Base-by-base conservation (phyloP, 2,797 vertebrate species). In the Hoplostethus atlanticus region DNA sequence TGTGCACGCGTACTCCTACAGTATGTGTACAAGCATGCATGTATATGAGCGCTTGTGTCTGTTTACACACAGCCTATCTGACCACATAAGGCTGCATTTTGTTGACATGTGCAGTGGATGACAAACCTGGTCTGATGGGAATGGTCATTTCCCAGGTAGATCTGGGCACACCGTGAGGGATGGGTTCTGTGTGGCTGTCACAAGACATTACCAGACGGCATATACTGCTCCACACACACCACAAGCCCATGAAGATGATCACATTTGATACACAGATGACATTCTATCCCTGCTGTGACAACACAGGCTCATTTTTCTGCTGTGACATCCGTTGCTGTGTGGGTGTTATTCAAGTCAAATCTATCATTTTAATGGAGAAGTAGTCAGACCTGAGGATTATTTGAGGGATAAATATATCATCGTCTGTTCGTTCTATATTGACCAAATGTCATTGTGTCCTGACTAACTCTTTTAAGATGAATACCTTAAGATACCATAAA, bases 211-310 rank as follows among this genome's bases (percentile, higher is more conserved):
- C 84, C 80, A 87, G 74, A 87, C 83, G 34, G 79, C 70, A 70
- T 79, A 74, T 66, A 89, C 76, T 42, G 87, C 87, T 83, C 70
- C 77, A 69, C 85, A 59, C 86, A 86, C 81, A 51, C 84, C 76
- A 66, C 80, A 73, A 85, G 85, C 88, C 84, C 87, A 83, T 91
- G 91, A 93, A 92, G 90, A 94, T 92, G 91, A 95, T 94, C 88
- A 91, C 89, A 93, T 93, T 91, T 93, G 91, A 94, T 94, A 92
- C 89, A 92, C 92, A 93, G 84, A 92, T 93, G 91, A 94, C 91
- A 93, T 91, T 89, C 89, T 88, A 85, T 90, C 85, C 89, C 90
- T 89, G 87, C 89, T 90, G 90, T 83, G 91, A 92, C 90, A 88
- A 86, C 91, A 89, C 84, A 4, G 77, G 79, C 90, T 92, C 91